Conservation (phyloP, 2,113 vertebrate species). For the Dipodomys spectabilis region DNA sequence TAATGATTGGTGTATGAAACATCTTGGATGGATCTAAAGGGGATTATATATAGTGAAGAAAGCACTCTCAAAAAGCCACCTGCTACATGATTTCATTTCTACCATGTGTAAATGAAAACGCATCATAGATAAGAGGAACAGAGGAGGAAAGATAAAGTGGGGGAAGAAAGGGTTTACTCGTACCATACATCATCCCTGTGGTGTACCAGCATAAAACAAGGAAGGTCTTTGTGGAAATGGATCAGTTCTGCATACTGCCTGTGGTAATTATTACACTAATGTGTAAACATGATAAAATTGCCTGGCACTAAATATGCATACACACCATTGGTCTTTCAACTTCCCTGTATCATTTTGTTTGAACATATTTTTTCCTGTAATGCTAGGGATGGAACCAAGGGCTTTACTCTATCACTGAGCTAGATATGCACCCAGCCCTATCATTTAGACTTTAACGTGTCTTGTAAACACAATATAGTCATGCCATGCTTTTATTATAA, state of each 20-base stretch:
- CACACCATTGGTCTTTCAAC: neutral
- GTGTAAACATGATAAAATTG: neutral
- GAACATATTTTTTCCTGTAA: neutral
- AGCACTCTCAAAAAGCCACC: neutral
- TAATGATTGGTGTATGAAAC: neutral
- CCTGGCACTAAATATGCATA: neutral
- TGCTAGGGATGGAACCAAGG: neutral
- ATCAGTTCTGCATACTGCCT: neutral
- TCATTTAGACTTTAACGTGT: constrained; percentile 36
- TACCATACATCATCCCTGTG: neutral
- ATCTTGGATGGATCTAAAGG: neutral
- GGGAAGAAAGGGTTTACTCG: neutral
- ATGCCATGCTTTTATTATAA: neutral
- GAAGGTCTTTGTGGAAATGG: neutral
- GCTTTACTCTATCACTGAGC: neutral
- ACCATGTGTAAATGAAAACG: neutral
- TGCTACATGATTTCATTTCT: neutral
- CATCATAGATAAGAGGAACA: neutral
- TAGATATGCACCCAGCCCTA: neutral
- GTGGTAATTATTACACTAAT: neutral
- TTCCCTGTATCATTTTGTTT: neutral
- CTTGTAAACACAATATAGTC: constrained; percentile 14
- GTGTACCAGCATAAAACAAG: neutral
- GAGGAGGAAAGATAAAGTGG: neutral
- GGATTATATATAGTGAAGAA: neutral